Evolutionary conservation across 53 echinoderm and acorn worm species (phyloP), one percentile per base, ranked within the genome.

Genomic region (Crossaster papposus): DNA sequence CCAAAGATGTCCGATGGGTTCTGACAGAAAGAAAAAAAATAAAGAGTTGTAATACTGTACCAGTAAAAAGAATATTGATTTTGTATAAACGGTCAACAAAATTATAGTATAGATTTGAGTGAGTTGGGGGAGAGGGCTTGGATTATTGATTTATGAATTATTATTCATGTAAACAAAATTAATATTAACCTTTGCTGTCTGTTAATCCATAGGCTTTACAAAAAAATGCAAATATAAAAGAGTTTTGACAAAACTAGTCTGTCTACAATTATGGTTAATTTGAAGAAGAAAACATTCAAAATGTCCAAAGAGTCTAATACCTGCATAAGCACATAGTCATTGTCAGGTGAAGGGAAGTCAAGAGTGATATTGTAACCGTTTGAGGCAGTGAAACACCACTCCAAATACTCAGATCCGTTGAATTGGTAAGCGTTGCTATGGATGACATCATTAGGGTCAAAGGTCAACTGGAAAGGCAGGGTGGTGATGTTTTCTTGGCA

Each of bases 261-360:
- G n/a, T n/a, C n/a, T n/a, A n/a, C n/a, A n/a, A n/a, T n/a, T n/a
- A n/a, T n/a, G 44, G 44, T 44, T 44, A 7, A 44, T 5, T 44
- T 44, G 44, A 44, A 44, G n/a, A n/a, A n/a, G n/a, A 44, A 44
- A 44, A 7, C 9, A 5, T 44, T 9, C 44, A 44, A 44, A 7
- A 7, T 44, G 6, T 44, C 44, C 44, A 44, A 58, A 18, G 15
- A 58, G 15, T 58, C 17, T 17, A 58, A 58, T 81, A 81, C 81
- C 81, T 81, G 81, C 20, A 81, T 33, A 31, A 81, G 12, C 33
- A 81, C 32, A 31, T 64, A 81, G 23, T 81, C 81, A 31, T 81
- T 64, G 18, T 63, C 81, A 15, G 63, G 62, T 20, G 32, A 22
- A 33, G 81, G 35, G 18, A 81, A 81, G 30, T 81, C 63, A 33